A percentile compares a stretch with the other conserved stretches of the same genome.
Evolutionary conservation across 2,113 vertebrate genomes (phyloP).

Genomic region (Alligator sinensis): DNA sequence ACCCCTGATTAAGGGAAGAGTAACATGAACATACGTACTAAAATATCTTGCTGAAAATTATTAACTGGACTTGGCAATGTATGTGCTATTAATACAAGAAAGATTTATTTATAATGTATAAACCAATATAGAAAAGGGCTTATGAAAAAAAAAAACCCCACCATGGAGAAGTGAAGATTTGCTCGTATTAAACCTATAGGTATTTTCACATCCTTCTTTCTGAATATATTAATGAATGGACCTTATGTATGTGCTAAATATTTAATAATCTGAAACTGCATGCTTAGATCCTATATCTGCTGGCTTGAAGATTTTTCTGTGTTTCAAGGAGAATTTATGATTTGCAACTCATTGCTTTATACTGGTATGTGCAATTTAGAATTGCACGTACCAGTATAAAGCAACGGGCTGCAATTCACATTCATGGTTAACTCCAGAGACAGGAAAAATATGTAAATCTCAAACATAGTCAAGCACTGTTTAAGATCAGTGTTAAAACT

Average conservation of each 20-base stretch:
- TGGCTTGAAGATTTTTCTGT: not conserved
- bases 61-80: no score
- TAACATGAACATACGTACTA: not conserved
- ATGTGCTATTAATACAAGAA: not conserved
- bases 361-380: not conserved
- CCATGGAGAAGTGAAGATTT: not conserved
- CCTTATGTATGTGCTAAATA: fast-evolving
- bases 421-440: not conserved
- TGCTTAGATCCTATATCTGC: not conserved
- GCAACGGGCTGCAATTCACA: not conserved
- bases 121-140: not conserved
- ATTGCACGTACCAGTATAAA: not conserved
- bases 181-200: not conserved
- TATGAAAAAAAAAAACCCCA: not conserved
- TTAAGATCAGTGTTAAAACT: not conserved
- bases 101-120: not conserved
- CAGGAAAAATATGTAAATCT: not conserved
- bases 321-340: not conserved
- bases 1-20: not conserved
- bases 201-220: not conserved
- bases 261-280: not conserved
- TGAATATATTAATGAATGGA: not conserved
- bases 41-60: not conserved
- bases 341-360: not conserved
- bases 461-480: not conserved